Evolutionary conservation across 2,797 vertebrate genomes (phyloP), one percentile per base, ranked within the genome.

Genomic region (Scarus forsteni): DNA sequence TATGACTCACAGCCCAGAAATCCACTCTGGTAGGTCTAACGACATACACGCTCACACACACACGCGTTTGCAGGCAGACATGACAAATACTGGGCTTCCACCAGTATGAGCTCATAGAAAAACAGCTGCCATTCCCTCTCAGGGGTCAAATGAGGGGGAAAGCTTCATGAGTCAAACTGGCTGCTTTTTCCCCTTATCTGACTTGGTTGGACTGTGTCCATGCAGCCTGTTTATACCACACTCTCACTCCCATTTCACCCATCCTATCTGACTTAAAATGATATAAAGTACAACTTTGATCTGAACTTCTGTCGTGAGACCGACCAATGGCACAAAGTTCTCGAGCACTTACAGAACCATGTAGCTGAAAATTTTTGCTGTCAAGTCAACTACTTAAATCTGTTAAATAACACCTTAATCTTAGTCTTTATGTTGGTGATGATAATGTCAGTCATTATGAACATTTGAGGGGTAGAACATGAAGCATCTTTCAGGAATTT

Each of bases 41-140:
- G 71, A 64, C 63, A 78, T 69, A 56, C 63, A 60, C 63, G 67
- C 59, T 60, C 67, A 74, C 70, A 63, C 67, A 74, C 70, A 59
- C 65, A 43, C 65, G 38, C 27, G 43, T 19, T 18, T 39, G 52
- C 46, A 57, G 8, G 44, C 69, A 87, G 71, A 88, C 83, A 83
- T 85, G 80, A 89, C 85, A 84, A 84, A 89, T 79, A 49, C 77
- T 81, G 83, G 90, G 85, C 81, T 89, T 89, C 86, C 87, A 88
- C 88, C 27, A 43, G 71, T 65, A 78, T 92, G 89, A 92, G 82
- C 85, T 90, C 89, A 92, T 55, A 75, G 77, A 88, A 81, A 89
- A 91, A 76, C 90, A 92, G 86, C 88, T 93, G 88, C 81, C 74
- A 77, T 83, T 80, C 0, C 19, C 73, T 84, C 42, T 70, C 65